A percentile compares a stretch with the other conserved stretches of the same genome.
These are phyloP conservation scores for Danio kyathit DNA, from an alignment of 2,797 vertebrate species.

Conservation along the genomic window DNA sequence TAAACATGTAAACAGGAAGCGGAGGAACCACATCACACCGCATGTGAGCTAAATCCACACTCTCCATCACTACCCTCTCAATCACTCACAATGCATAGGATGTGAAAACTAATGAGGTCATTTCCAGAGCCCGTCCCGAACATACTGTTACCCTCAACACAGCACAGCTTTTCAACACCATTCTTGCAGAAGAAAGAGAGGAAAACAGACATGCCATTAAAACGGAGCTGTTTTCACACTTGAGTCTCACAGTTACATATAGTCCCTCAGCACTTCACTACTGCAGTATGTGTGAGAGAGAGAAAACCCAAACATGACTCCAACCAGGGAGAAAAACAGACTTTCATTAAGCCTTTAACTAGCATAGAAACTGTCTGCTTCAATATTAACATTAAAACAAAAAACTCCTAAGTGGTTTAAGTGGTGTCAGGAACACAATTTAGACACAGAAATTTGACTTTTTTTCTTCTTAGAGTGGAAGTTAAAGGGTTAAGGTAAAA, in stretches of 20 bases:
- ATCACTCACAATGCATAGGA: conserved; percentile 58
- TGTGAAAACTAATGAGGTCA: conserved; percentile 60
- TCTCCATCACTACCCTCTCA: conserved; percentile 43
- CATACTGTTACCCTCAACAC: conserved; percentile 42
- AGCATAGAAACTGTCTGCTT: too few relatives aligned
- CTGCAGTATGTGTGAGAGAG: background rate
- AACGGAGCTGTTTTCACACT: conserved; percentile 46
- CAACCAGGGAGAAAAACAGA: too few relatives aligned
- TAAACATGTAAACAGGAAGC: conserved; percentile 42
- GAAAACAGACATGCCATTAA: conserved; percentile 31
- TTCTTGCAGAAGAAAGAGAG: conserved; percentile 30
- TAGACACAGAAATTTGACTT: too few relatives aligned
- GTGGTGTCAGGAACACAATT: too few relatives aligned
- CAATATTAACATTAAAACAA: too few relatives aligned
- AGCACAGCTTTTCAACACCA: conserved; percentile 52
- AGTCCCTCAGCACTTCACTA: conserved; percentile 33
- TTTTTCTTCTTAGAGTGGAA: too few relatives aligned
- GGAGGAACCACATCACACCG: conserved; percentile 7
- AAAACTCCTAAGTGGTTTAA: too few relatives aligned
- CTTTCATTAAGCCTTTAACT: too few relatives aligned
- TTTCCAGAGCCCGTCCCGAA: conserved; percentile 55
- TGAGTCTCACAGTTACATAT: conserved; percentile 35
- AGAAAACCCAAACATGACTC: background rate
- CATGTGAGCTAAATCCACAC: conserved; percentile 38
- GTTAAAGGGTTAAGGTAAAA: too few relatives aligned